phyloP scores from a whole-genome alignment of 2,113 vertebrate species.

The Verasper variegatus region DNA sequence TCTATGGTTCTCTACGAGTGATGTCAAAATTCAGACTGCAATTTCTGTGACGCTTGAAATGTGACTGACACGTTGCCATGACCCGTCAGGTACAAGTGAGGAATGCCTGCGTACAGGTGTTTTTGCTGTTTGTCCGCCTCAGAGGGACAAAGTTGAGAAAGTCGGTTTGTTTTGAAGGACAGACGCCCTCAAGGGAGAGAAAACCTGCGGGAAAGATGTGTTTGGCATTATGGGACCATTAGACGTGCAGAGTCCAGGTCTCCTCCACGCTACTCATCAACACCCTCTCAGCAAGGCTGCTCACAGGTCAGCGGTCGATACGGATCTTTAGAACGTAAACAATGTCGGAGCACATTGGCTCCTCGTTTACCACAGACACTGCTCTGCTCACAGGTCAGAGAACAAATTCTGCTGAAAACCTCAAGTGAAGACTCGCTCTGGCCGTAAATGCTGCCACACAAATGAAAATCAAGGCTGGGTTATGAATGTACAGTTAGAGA shows the following conservation, averaged over 20 bases:
- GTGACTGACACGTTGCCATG: conserved; percentile 14
- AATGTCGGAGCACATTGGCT: conserved; percentile 4
- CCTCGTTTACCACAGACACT: conserved; percentile 8
- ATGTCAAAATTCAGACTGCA: conserved; percentile 38
- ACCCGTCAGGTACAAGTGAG: not conserved
- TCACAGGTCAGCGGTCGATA: conserved; percentile 55
- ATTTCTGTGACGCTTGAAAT: conserved; percentile 26
- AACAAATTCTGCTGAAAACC: not conserved
- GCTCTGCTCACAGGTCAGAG: not conserved
- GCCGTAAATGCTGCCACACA: not conserved
- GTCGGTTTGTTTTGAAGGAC: not conserved
- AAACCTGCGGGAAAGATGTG: conserved; percentile 5
- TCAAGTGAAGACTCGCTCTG: not conserved
- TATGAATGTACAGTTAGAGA: not conserved
- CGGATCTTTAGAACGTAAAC: conserved; percentile 49
- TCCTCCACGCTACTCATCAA: conserved; percentile 13
- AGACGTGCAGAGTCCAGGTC: conserved; percentile 8
- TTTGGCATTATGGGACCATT: conserved; percentile 5
- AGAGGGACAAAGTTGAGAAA: not conserved
- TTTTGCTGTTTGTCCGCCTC: not conserved
- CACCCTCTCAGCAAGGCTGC: conserved; percentile 38
- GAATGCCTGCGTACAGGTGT: not conserved
- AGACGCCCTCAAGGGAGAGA: not conserved
- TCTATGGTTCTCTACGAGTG: conserved; percentile 26
- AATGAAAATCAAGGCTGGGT: not conserved